These are phyloP conservation scores for Diorhabda elongata DNA, from an alignment of 1,140 invertebrate species.

Conservation along the genomic window DNA sequence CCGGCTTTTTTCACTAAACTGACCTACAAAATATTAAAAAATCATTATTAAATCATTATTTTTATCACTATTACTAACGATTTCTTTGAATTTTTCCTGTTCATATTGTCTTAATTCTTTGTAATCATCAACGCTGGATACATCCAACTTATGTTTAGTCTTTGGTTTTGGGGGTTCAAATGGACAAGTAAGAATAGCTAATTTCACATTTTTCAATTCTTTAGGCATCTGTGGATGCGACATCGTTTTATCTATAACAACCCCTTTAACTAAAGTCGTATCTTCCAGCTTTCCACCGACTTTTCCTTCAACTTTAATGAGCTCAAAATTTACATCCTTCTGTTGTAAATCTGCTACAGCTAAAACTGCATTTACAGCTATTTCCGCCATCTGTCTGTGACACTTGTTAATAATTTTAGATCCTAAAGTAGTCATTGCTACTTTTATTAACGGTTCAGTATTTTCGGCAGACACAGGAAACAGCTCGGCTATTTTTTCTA, in stretches of 20 bases:
- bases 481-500: conserved; percentile 84
- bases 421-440: conserved; percentile 96
- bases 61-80: conserved; percentile 67
- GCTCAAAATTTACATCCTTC: conserved; percentile 97
- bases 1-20: conserved; percentile 82
- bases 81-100: conserved; percentile 90
- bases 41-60: not conserved
- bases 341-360: conserved; percentile 91
- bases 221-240: conserved; percentile 99
- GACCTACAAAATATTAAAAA: conserved; percentile 27
- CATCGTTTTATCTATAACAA: conserved; percentile 98
- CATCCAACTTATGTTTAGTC: conserved; percentile 99
- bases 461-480: conserved; percentile 83
- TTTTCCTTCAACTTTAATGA: conserved; percentile 98
- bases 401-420: conserved; percentile 97
- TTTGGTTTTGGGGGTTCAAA: conserved; percentile 99
- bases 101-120: conserved; percentile 90
- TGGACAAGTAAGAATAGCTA: conserved; percentile 97
- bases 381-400: conserved; percentile 96
- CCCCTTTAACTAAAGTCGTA: conserved; percentile 93
- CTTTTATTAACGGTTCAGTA: conserved; percentile 84
- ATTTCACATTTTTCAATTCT: conserved; percentile 91
- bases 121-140: conserved; percentile 95
- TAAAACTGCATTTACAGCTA: conserved; percentile 94
- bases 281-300: conserved; percentile 97